These are phyloP conservation scores for Cavia porcellus DNA, from an alignment of 2,113 vertebrate genomes.

Conservation along the genomic window DNA sequence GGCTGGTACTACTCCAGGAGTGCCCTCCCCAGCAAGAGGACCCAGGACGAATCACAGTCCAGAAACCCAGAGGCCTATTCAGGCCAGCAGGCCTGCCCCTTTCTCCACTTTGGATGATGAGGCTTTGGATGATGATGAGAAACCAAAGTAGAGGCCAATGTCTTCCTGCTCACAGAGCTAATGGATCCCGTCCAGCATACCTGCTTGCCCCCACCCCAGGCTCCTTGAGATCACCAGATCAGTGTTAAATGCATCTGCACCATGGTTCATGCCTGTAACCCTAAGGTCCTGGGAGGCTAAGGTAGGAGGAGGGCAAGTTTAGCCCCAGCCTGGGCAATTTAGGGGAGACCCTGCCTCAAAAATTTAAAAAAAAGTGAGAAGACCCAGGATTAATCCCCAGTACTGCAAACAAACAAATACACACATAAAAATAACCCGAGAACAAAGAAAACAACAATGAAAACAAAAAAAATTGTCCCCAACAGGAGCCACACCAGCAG, in stretches of 20 bases:
- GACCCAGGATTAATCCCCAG: neutral
- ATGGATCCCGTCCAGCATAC: neutral
- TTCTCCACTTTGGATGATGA: neutral
- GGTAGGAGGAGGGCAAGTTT: neutral
- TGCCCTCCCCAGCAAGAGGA: no score
- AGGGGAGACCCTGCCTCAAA: neutral
- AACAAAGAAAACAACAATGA: neutral
- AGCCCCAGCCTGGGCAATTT: neutral
- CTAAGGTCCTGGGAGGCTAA: neutral
- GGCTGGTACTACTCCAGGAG: neutral
- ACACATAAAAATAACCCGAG: neutral
- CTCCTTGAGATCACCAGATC: fast-evolving
- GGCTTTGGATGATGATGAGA: neutral
- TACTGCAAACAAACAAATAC: neutral
- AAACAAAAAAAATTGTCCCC: neutral
- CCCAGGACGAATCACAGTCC: neutral
- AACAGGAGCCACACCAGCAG: neutral
- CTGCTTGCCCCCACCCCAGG: no score
- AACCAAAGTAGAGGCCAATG: neutral
- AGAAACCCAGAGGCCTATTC: neutral
- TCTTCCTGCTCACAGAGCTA: neutral
- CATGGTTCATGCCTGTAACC: neutral
- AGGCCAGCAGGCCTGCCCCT: neutral
- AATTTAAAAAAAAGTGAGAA: neutral
- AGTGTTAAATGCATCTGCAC: neutral